Percentiles rank a stretch among this genome's conserved stretches.
Conservation (phyloP, 2,888 invertebrate species). For the Plutella xylostella region DNA sequence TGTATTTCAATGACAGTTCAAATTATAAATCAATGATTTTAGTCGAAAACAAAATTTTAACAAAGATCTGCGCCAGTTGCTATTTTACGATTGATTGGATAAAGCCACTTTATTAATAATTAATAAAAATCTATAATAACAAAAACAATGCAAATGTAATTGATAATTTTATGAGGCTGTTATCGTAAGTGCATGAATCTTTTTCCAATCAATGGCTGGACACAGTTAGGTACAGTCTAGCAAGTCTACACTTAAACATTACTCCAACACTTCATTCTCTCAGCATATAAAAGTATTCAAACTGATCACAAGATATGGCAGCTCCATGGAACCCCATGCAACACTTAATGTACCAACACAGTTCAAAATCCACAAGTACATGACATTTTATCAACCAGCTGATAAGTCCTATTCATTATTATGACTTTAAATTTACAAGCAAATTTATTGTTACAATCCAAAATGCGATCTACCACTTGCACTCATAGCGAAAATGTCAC, state of each 20-base stretch:
- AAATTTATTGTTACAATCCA: neutral
- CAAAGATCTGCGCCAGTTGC: constrained; percentile 54
- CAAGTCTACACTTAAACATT: constrained; percentile 64
- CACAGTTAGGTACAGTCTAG: constrained; percentile 62
- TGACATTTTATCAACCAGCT: constrained; percentile 50
- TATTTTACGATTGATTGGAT: constrained; percentile 55
- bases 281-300: constrained; percentile 69
- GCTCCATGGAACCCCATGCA: constrained; percentile 63
- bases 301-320: constrained; percentile 68
- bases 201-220: constrained; percentile 50
- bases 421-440: constrained; percentile 2
- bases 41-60: constrained; percentile 65
- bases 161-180: neutral
- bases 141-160: constrained; percentile 17
- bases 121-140: too few relatives aligned
- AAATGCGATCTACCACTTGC: constrained; percentile 26
- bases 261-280: constrained; percentile 53
- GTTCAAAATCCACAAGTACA: constrained; percentile 39
- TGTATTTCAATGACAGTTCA: constrained; percentile 62
- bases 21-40: constrained; percentile 47
- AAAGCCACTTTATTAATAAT: constrained; percentile 55
- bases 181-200: constrained; percentile 20
- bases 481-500: constrained; percentile 51
- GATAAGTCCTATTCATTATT: constrained; percentile 32
- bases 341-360: constrained; percentile 50